Percentiles rank a stretch among this genome's conserved stretches.
Evolutionary conservation across 2,113 vertebrate species (phyloP).

Genomic region (Mobula hypostoma): DNA sequence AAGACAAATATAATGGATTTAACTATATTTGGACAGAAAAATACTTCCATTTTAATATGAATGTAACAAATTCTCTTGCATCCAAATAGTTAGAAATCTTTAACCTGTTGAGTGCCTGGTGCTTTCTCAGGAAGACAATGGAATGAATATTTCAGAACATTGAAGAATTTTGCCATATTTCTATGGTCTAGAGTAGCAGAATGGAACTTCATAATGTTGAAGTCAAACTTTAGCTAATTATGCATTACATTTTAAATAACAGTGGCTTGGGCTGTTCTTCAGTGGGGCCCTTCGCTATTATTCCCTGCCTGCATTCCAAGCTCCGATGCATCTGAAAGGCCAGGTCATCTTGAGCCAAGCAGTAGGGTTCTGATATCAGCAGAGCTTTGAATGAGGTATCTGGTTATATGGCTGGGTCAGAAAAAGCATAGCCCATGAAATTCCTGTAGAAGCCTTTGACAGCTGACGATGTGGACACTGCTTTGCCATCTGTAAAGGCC

Average conservation of each 20-base stretch:
- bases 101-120: background rate
- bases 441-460: too few species aligned
- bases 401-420: too few species aligned
- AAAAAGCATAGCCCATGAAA: too few species aligned
- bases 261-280: too few species aligned
- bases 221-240: background rate
- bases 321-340: too few species aligned
- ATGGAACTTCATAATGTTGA: background rate
- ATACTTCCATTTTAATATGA: background rate
- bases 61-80: background rate
- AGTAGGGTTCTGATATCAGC: too few species aligned
- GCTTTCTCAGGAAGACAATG: background rate
- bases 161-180: background rate
- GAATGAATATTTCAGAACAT: background rate
- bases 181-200: background rate
- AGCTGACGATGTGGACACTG: too few species aligned
- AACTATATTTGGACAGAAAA: background rate
- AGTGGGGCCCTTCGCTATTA: too few species aligned
- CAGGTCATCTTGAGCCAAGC: too few species aligned
- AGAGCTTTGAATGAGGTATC: too few species aligned
- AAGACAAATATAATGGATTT: background rate
- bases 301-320: too few species aligned
- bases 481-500: too few species aligned
- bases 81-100: background rate
- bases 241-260: background rate